Evolutionary conservation across 1,140 invertebrate species (phyloP), one percentile per base, ranked within the genome.

Genomic region (Conus betulinus): DNA sequence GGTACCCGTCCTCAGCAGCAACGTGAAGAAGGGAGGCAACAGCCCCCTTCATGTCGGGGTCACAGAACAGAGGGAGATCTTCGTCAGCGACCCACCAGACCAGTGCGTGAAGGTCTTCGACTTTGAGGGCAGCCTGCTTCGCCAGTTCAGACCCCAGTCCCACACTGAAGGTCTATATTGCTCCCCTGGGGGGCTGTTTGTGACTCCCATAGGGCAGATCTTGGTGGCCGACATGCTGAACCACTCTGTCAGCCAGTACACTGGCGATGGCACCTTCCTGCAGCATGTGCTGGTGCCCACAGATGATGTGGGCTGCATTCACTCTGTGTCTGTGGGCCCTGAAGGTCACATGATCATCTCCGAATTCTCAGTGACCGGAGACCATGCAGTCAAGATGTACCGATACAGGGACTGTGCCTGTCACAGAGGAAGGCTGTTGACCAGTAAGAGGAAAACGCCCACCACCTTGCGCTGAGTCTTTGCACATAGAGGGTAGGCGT

Each of bases 301-400:
- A 71, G 94, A 95, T 85, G 92, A 91, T 39, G 90, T 94, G 93
- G 17, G 67, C 90, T 55, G 87, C 63, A 27, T 94, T 25, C 92
- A 94, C 88, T 85, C 93, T 83, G 92, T 93, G 85, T 91, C 91
- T 81, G 83, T 94, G 23, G 93, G 93, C 85, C 92, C 91, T 52
- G 94, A 95, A 88, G 94, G 94, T 81, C 94, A 95, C 84, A 57
- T 95, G 53, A 91, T 94, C 13, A 88, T 87, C 5, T 90, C 93
- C 13, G 94, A 95, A 81, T 94, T 91, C 87, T 92, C 92, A 60
- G 67, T 93, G 71, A 88, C 91, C 15, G 93, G 93, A 79, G 90
- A 92, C 5, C 94, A 95, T 87, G 93, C 92, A 55, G n/a, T 94
- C 20, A 95, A 94, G 89, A 94, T 95, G 85, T 94, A 94, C 85